Conservation (phyloP, 2,888 invertebrate species). For the Lithophane ornitopus region DNA sequence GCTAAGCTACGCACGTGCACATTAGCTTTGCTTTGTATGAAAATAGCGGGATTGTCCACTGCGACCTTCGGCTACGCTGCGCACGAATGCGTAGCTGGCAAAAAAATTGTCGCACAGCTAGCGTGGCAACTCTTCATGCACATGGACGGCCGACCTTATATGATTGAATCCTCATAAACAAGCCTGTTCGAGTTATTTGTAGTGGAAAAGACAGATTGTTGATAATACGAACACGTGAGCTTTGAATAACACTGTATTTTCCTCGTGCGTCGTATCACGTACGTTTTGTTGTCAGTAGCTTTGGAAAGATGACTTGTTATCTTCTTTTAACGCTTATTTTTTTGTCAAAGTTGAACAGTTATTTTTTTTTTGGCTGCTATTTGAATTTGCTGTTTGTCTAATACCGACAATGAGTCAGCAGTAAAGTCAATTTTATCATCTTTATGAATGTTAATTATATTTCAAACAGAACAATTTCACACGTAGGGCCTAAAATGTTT, state of each 20-base stretch:
- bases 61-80: not conserved
- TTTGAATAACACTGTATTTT: constrained; percentile 49
- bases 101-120: not conserved
- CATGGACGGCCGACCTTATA: constrained; percentile 14
- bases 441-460: no score
- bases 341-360: constrained; percentile 9
- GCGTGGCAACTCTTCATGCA: not conserved
- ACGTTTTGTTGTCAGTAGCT: constrained; percentile 30
- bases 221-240: constrained; percentile 46
- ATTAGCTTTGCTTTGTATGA: not conserved
- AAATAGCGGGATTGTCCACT: not conserved
- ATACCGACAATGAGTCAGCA: not conserved
- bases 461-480: not conserved
- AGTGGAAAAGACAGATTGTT: constrained; percentile 48
- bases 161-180: constrained; percentile 40
- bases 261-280: constrained; percentile 43
- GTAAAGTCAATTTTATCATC: not conserved
- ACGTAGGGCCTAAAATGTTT: not conserved
- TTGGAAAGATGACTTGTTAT: constrained; percentile 32
- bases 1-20: not conserved
- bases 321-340: constrained; percentile 18
- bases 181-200: constrained; percentile 48
- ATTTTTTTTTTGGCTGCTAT: not conserved
- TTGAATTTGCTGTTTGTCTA: not conserved
- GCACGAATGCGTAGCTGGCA: not conserved